Evolutionary conservation across 2,797 vertebrate species (phyloP), one percentile per base, ranked within the genome.

Genomic region (Hephaestus fuliginosus): DNA sequence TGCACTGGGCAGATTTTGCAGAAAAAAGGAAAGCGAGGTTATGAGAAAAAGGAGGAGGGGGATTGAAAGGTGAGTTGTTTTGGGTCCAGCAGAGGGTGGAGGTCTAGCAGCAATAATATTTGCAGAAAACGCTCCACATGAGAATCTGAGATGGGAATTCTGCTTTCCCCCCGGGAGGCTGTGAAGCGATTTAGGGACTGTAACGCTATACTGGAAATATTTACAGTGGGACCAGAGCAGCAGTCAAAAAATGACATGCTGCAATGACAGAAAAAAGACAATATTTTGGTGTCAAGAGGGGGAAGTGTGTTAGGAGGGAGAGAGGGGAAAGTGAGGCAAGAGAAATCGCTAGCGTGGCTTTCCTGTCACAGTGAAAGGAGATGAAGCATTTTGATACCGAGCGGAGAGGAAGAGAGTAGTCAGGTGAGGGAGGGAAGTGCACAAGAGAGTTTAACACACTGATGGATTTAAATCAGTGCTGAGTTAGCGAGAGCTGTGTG

Each of bases 91-190:
- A 76, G 63, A 89, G 88, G 86, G 80, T 82, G 80, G 86, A 88
- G 84, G 82, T 85, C 86, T 70, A 71, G 84, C 72, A 88, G 85
- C 78, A 92, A 91, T 90, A 93, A 93, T 86, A 91, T 91, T 91
- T 86, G 78, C 81, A 48, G 25, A 89, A 86, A 91, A 84, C 41
- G 51, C 76, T 87, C 80, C 84, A 82, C 85, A 62, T 86, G 88
- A 93, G 87, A 92, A 91, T 91, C 86, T 70, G 84, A 89, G 85
- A 88, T 92, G 89, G 88, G 88, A 93, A 93, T 94, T 94, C 86
- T 82, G 58, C 76, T 88, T 86, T 80, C 46, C 91, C 85, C 85
- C 46, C 7, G 85, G 89, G 91, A 93, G 64, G 58, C 70, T 65
- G 78, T 48, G 90, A 88, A 76, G 86, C 62, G 82, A 89, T 90